Percentiles rank a stretch among this genome's conserved stretches.
Conservation (phyloP, 2,113 vertebrate species). For the Tyto alba region DNA sequence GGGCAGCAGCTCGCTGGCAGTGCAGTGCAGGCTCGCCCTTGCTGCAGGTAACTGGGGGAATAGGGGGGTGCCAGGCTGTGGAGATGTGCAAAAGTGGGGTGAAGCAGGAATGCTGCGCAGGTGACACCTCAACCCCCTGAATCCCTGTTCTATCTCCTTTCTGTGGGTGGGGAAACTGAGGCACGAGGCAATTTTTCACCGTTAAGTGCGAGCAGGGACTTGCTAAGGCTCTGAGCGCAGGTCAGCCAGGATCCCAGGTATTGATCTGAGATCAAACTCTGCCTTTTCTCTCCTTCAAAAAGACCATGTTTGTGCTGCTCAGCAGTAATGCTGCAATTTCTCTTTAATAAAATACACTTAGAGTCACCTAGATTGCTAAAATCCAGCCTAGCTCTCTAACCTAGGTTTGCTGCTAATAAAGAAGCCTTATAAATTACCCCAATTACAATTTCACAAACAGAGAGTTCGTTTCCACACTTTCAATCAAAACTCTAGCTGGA, state of each 20-base stretch:
- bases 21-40: not conserved
- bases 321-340: accelerated
- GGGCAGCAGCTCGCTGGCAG: not conserved
- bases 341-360: not conserved
- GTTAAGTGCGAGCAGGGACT: not conserved
- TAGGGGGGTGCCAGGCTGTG: not conserved
- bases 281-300: not conserved
- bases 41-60: not conserved
- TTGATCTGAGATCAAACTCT: not conserved
- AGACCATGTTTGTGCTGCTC: accelerated
- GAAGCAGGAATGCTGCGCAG: not conserved
- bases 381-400: not conserved
- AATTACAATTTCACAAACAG: not conserved
- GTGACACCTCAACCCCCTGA: not conserved
- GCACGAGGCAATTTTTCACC: not conserved
- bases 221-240: not conserved
- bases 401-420: not conserved
- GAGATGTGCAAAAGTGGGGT: not conserved
- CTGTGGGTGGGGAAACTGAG: not conserved
- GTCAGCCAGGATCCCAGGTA: not conserved
- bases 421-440: not conserved
- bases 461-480: not conserved
- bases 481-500: not conserved
- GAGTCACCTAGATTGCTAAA: not conserved
- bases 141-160: not conserved